Conservation (phyloP, 2,797 vertebrate genomes). For the Pseudocheirus occidentalis region DNA sequence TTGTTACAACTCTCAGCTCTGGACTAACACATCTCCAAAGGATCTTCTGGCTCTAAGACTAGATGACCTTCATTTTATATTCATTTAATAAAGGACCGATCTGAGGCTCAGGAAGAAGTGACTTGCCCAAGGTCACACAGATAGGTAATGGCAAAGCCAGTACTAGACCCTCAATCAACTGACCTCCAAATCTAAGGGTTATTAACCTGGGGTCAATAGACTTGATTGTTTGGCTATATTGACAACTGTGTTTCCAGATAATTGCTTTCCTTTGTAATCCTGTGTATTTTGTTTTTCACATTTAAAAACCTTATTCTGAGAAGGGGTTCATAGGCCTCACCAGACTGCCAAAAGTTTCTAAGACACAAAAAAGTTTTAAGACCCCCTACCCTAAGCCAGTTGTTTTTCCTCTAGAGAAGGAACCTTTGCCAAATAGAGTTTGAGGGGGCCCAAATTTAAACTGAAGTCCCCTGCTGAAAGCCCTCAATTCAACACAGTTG, state of each 20-base stretch:
- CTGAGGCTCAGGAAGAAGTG: not conserved
- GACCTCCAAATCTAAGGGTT: not conserved
- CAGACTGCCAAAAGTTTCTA: not conserved
- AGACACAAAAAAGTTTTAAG: not conserved
- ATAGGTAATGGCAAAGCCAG: not conserved
- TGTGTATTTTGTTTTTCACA: not conserved
- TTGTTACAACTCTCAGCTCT: not conserved
- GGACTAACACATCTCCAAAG: not conserved
- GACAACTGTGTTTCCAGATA: not conserved
- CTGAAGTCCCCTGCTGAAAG: not conserved
- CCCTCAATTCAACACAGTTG: not conserved
- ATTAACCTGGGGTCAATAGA: not conserved
- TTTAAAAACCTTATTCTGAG: not conserved
- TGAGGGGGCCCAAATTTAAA: not conserved
- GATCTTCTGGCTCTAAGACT: not conserved
- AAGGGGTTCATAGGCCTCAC: not conserved
- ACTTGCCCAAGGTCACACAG: not conserved
- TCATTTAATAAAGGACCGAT: not conserved
- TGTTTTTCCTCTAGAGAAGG: not conserved
- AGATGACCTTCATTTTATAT: not conserved
- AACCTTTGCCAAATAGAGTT: not conserved
- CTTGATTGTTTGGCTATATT: not conserved
- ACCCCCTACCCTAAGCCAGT: not conserved
- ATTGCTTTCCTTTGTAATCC: not conserved
- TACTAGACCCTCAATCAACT: not conserved